Percentiles rank a stretch among this genome's conserved stretches.
phyloP scores from a whole-genome alignment of 2,797 vertebrate genomes.

The Danio jaintianensis region DNA sequence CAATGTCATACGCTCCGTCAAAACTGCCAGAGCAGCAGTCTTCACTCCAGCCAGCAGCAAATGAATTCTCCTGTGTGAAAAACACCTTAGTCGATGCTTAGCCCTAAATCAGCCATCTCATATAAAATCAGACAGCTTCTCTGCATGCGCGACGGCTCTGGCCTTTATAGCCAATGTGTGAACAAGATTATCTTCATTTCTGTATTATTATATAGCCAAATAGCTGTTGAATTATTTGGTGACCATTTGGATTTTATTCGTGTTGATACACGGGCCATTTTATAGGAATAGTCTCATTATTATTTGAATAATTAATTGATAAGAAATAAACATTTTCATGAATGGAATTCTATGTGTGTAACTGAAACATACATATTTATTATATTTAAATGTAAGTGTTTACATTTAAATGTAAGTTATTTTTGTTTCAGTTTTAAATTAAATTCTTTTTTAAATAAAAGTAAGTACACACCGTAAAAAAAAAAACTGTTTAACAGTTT shows the following conservation, averaged over 20 bases:
- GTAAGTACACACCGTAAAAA: no score
- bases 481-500: no score
- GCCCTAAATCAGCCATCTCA: conserved; percentile 52
- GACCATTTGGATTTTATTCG: background rate
- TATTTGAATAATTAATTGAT: background rate
- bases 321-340: background rate
- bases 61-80: conserved; percentile 60
- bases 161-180: conserved; percentile 11
- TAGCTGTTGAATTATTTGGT: background rate
- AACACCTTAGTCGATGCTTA: conserved; percentile 56
- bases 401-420: no score
- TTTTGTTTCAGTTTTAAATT: no score
- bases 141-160: conserved; percentile 36
- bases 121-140: conserved; percentile 49
- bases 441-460: no score
- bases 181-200: conserved; percentile 8
- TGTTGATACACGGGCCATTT: background rate
- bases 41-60: conserved; percentile 50
- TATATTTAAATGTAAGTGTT: no score
- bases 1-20: conserved; percentile 68
- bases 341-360: background rate
- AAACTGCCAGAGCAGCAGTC: conserved; percentile 62
- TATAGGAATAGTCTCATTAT: background rate
- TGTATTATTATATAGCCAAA: conserved; percentile 1
- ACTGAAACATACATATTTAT: no score